Evolutionary conservation across 2,113 vertebrate genomes (phyloP).

Genomic region (Lampris incognitus): DNA sequence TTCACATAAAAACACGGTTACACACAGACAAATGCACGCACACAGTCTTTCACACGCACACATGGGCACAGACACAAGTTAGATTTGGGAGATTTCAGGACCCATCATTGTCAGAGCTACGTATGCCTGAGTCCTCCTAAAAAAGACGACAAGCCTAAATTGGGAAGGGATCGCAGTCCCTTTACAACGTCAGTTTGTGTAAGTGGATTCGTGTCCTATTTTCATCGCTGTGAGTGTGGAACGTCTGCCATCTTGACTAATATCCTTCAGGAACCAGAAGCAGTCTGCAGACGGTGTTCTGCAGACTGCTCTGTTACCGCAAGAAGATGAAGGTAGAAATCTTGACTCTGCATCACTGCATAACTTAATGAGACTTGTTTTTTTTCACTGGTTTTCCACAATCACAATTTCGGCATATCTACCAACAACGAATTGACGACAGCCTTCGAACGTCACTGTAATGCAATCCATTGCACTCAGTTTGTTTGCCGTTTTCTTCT

Average conservation of each 20-base stretch:
- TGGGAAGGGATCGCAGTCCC: slow-evolving; percentile 4
- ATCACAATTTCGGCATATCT: slow-evolving; percentile 1
- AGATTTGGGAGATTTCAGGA: slow-evolving; percentile 46
- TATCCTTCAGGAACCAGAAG: not conserved
- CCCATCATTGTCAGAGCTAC: slow-evolving; percentile 48
- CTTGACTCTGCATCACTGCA: no score
- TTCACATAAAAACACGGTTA: slow-evolving; percentile 18
- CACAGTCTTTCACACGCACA: slow-evolving; percentile 1
- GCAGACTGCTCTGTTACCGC: not conserved
- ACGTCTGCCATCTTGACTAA: not conserved
- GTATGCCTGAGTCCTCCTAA: slow-evolving; percentile 23
- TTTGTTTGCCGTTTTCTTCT: not conserved
- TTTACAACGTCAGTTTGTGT: slow-evolving; percentile 19
- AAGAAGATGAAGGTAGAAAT: no score
- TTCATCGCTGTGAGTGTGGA: not conserved
- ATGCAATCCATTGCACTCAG: not conserved
- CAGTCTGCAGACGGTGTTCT: not conserved
- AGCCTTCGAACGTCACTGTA: slow-evolving; percentile 4
- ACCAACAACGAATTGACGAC: not conserved
- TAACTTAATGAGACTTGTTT: no score
- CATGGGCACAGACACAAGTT: slow-evolving; percentile 31
- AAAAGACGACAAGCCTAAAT: slow-evolving; percentile 27
- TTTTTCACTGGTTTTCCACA: slow-evolving; percentile 8
- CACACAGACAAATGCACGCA: slow-evolving; percentile 1
- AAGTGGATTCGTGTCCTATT: not conserved